Base-by-base conservation (phyloP, 2,888 invertebrate genomes). In the Gastracanthus pulcherrimus region DNA sequence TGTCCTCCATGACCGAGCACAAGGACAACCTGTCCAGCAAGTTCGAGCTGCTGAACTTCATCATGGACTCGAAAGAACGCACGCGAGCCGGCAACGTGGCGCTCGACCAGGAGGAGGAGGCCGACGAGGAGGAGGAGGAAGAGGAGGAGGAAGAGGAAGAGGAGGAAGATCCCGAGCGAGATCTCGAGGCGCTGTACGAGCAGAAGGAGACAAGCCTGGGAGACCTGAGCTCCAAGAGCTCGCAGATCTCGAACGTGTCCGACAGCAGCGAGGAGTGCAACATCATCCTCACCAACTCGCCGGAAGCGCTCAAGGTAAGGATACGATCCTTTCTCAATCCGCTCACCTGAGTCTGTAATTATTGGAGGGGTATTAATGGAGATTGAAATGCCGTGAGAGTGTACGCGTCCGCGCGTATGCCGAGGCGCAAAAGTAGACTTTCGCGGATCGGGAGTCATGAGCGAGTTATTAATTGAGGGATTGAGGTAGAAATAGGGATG, bases 261-360 rank as follows among this genome's bases (percentile, higher is more conserved):
- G 97, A 97, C 90, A 97, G 96, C 64, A 96, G 96, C 89, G 97
- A 97, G 91, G 97, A 97, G 86, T 96, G 95, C 89, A 96, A 96
- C 36, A 93, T 95, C 76, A 94, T 94, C 38, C 93, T 91, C 13
- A 87, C 89, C 5, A 90, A 86, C 80, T 89, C 91, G 11, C 86
- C 90, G 31, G 91, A 91, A 82, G 84, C 88, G 1, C 86, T 89
- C 19, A 91, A 91, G 88, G 91, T 91, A 79, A 84, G 82, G 2
- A 51, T 2, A 23, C 1, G 26, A 55, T 45, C 45, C 45, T 45
- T 45, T 45, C n/a, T 45, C 45, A 45, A n/a, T 45, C n/a, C 45
- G 45, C 45, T n/a, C n/a, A n/a, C n/a, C n/a, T n/a, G n/a, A 45
- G 45, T 45, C 45, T 45, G n/a, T 31, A 58, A 58, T 58, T 31